Base-by-base conservation (phyloP, 2,797 vertebrate species). In the Phaenicophaeus curvirostris region DNA sequence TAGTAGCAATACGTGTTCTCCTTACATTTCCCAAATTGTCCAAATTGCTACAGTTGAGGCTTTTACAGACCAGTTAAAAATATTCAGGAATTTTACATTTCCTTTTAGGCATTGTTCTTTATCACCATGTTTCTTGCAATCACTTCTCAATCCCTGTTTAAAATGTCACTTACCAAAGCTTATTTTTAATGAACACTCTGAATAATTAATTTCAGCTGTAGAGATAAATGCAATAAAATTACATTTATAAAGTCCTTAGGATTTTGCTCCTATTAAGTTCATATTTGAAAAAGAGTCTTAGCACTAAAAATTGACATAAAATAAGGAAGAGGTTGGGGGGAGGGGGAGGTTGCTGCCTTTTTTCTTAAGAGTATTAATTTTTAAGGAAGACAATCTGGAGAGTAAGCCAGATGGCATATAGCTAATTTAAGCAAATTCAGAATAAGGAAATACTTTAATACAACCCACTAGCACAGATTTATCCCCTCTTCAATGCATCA, bases 161-260 rank as follows among this genome's bases (percentile, higher is more conserved):
- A 96, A 97, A 95, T 75, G 69, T 92, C 95, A 95, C 89, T 96
- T 93, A 95, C 89, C 73, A 86, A 96, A 95, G 86, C 89, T 96
- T 74, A 50, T 94, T 95, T 96, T 96, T 96, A 97, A 97, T 95
- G 96, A 96, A 66, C 31, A 33, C 68, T 75, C 66, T 12, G 85
- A 96, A 81, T 95, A 96, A 96, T 95, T 96, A 96, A 96, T 86
- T 94, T 78, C 91, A 94, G 80, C 89, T 87, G 77, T 13, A 82
- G 78, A 96, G 94, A 96, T 95, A 96, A 96, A 96, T 76, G 91
- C 73, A 95, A 94, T 95, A 96, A 96, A 96, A 95, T 93, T 93
- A 90, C 78, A 92, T 92, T 96, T 89, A 85, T 42, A 62, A 92
- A 96, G 83, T 94, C 83, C 89, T 89, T 61, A 28, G 55, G 73